Base-by-base conservation (phyloP, 2,113 vertebrate species). In the Puffinus mauretanicus region DNA sequence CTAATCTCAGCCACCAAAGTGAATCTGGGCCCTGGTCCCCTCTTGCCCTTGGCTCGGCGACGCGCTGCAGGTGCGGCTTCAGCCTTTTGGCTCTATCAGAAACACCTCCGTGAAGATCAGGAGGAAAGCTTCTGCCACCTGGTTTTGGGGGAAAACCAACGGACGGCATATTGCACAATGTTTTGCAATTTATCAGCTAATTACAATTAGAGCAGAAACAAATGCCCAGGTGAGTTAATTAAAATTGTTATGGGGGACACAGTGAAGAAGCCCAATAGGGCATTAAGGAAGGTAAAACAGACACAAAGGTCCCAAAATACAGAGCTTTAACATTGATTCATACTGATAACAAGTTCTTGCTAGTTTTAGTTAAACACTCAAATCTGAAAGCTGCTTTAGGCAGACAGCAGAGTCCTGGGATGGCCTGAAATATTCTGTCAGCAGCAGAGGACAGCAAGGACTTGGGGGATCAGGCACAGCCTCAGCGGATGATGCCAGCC, bases 81-180 rank as follows among this genome's bases (percentile, higher is more conserved):
- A 18, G 54, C 10, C 11, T 13, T 11, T 27, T 0, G 6, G 25
- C 8, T n/a, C 58, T 0, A 2, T 5, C 47, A 12, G 25, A 64
- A 60, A 30, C 15, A 4, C 9, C 40, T 10, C 21, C 2, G 9
- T 11, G 4, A 32, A 9, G 7, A 47, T 8, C n/a, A n/a, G 51
- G 22, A 76, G 6, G 18, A n/a, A 10, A 32, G 19, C 20, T 51
- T 24, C 64, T 5, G 1, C 2, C 29, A 26, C 18, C 80, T 19
- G 11, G 11, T 60, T 71, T 8, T 0, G 9, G 38, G 83, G 24
- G 16, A 13, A 65, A 70, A 24, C 44, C 69, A 65, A 1, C 2
- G 0, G 3, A 20, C 0, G 3, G 40, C 60, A 20, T 3, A 3
- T 2, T 4, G 19, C 44, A n/a, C 24, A 57, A 67, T 0, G 4